Base-by-base conservation (phyloP, 2,113 vertebrate genomes). In the Phodopus roborovskii region DNA sequence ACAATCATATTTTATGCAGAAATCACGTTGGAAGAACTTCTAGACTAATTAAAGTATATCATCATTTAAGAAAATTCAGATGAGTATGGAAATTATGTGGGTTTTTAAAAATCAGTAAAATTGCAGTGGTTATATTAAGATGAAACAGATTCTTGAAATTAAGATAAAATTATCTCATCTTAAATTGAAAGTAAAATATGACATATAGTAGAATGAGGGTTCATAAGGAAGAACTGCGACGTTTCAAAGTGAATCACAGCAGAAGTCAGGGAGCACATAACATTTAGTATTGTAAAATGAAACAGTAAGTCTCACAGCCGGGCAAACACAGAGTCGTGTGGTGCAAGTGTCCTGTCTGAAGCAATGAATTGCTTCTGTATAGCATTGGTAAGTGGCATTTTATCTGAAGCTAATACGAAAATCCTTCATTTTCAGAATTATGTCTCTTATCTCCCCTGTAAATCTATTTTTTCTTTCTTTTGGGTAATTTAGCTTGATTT, bases 21-120 rank as follows among this genome's bases (percentile, higher is more conserved):
- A 95, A 87, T 53, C 95, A 81, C 70, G 66, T 50, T 70, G 16
- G 75, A 60, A 90, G 86, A 97, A 53, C 62, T 94, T 94, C 94
- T 90, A 83, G 17, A 88, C 48, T 94, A 91, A 96, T 97, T 95
- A 88, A 97, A 94, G 42, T 94, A 87, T 85, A 97, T 91, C 74
- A 79, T 92, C 73, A 75, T 53, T 95, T 86, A 75, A 92, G 82
- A 86, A 94, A 89, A 94, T 83, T 53, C 91, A 91, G 39, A 93
- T 96, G 90, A 94, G 96, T 94, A 96, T 86, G n/a, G 94, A 97
- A 96, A 95, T 89, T 28, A n/a, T 36, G 50, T 91, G 22, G 5
- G 5, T 71, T 97, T 97, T 97, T 42, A 92, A 97, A 97, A 97
- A 92, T 97, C 94, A 97, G 85, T 92, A 93, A 94, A 97, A 97